Percentiles rank a stretch among this genome's conserved stretches.
phyloP scores from a whole-genome alignment of 2,888 invertebrate genomes.

The Clitarchus hookeri region DNA sequence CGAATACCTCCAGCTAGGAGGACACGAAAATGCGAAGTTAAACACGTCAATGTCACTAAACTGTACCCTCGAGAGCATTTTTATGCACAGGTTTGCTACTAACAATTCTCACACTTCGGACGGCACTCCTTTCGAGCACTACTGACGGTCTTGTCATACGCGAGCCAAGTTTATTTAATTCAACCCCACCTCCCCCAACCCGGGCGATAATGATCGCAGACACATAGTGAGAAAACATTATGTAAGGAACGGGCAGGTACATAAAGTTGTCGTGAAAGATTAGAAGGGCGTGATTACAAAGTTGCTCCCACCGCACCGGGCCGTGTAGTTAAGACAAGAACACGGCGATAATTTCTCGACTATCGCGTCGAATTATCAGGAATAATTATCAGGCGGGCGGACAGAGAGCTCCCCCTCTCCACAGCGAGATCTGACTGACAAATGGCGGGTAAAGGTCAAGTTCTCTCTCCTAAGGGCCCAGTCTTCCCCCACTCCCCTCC shows the following conservation, averaged over 20 bases:
- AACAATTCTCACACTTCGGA: neutral
- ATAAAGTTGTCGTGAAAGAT: conserved; percentile 9
- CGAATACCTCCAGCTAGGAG: no score
- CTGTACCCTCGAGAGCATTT: no score
- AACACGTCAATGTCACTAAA: no score
- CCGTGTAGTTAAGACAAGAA: neutral
- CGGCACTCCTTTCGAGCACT: neutral
- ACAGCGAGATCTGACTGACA: neutral
- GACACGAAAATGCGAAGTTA: no score
- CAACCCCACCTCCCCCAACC: neutral
- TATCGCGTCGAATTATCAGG: conserved; percentile 9
- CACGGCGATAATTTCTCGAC: conserved; percentile 7
- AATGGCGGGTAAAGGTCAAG: conserved; percentile 8
- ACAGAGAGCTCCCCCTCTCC: neutral
- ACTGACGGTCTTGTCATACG: neutral
- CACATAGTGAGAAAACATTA: conserved; percentile 7
- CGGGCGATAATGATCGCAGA: neutral
- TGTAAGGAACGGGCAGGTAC: neutral
- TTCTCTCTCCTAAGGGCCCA: neutral
- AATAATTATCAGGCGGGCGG: conserved; percentile 14
- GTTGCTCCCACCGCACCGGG: neutral
- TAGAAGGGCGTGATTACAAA: neutral
- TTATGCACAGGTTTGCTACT: no score
- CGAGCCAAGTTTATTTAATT: conserved; percentile 10
- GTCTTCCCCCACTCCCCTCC: no score